phyloP scores from a whole-genome alignment of 1,140 invertebrate species.

The Nylanderia fulva region DNA sequence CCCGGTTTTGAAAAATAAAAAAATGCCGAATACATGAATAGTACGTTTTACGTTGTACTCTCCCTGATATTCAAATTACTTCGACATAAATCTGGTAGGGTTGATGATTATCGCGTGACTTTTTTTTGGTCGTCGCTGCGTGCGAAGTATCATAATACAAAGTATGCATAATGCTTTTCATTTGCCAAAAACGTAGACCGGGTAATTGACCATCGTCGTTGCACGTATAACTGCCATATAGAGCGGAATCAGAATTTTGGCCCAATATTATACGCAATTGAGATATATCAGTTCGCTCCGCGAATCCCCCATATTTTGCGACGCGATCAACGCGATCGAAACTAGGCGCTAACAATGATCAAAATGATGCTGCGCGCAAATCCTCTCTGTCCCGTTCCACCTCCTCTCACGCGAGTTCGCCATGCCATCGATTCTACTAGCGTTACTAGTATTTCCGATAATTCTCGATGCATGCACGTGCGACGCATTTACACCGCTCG shows the following conservation, averaged over 20 bases:
- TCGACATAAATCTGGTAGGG: constrained; percentile 35
- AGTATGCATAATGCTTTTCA: constrained; percentile 41
- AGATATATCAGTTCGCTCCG: constrained; percentile 57
- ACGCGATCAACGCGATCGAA: constrained; percentile 58
- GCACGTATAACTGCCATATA: constrained; percentile 16
- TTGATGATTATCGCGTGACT: constrained; percentile 53
- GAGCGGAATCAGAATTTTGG: constrained; percentile 32
- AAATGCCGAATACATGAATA: constrained; percentile 54
- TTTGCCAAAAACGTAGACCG: constrained; percentile 37
- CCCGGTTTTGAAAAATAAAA: constrained; percentile 42
- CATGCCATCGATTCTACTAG: constrained; percentile 70
- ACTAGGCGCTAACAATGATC: constrained; percentile 63
- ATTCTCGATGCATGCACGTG: constrained; percentile 74
- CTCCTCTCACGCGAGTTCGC: constrained; percentile 36
- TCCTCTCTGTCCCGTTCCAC: constrained; percentile 26
- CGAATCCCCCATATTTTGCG: constrained; percentile 39
- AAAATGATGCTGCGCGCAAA: constrained; percentile 66
- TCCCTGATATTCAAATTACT: constrained; percentile 56
- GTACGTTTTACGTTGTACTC: constrained; percentile 41
- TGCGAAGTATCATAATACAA: neutral
- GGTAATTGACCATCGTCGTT: constrained; percentile 15
- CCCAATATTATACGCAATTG: constrained; percentile 49
- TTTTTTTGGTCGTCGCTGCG: constrained; percentile 2
- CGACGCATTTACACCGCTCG: constrained; percentile 74
- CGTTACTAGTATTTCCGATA: constrained; percentile 77